These are phyloP conservation scores for Merops nubicus DNA, from an alignment of 2,113 vertebrate genomes.

Conservation along the genomic window DNA sequence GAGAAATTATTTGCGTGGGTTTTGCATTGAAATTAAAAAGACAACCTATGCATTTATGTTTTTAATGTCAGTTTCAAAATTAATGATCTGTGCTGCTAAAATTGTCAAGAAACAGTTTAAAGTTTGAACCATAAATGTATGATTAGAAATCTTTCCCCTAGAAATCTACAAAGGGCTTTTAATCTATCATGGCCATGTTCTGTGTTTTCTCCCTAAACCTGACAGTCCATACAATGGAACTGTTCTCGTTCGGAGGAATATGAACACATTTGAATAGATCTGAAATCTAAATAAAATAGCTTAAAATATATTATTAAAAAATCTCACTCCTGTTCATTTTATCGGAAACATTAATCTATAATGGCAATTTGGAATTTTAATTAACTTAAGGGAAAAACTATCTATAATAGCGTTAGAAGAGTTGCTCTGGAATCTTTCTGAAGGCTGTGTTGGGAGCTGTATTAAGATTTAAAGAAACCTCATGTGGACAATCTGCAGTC, in stretches of 20 bases:
- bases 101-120: neutral
- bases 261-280: too few relatives aligned
- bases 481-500: neutral
- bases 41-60: neutral
- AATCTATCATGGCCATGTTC: neutral
- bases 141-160: neutral
- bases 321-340: neutral
- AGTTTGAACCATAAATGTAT: neutral
- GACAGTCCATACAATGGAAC: too few relatives aligned
- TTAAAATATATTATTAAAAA: constrained; percentile 20
- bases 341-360: neutral
- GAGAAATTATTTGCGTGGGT: neutral
- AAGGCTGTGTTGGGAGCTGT: neutral
- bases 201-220: neutral
- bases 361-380: neutral
- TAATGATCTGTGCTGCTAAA: neutral
- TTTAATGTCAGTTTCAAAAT: neutral
- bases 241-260: too few relatives aligned
- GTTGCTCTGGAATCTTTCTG: neutral
- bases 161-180: neutral
- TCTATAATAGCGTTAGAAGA: neutral
- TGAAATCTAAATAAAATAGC: neutral
- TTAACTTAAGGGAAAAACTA: neutral
- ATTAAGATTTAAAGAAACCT: neutral
- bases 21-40: neutral